Percentiles rank a stretch among this genome's conserved stretches.
phyloP scores from a whole-genome alignment of 2,888 invertebrate genomes.

The Entomobrya multifasciata region DNA sequence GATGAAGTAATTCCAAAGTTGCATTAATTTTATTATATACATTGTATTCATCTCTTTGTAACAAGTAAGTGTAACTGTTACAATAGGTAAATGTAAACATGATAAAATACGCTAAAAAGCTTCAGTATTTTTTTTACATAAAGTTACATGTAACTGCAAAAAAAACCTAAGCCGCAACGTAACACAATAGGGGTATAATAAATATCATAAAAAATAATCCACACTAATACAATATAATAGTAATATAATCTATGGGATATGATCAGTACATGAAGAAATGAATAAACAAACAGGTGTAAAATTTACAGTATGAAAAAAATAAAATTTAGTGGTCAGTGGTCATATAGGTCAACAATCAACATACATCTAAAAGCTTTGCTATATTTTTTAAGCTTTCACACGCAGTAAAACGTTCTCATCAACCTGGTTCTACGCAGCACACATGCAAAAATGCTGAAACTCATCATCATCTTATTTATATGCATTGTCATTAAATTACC shows the following conservation, averaged over 20 bases:
- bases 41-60: conserved; percentile 17
- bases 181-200: too few relatives aligned
- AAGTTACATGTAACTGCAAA: conserved; percentile 33
- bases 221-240: neutral
- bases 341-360: conserved; percentile 63
- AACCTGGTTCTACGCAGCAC: neutral
- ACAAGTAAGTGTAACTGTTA: neutral
- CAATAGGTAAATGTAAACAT: too few relatives aligned
- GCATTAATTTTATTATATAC: conserved; percentile 10
- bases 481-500: conserved; percentile 32
- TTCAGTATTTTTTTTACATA: conserved; percentile 24
- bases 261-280: conserved; percentile 44
- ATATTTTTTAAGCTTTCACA: neutral
- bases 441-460: neutral
- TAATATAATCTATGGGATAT: conserved; percentile 25
- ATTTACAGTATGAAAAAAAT: conserved; percentile 15
- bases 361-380: neutral
- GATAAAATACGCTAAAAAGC: conserved; percentile 24
- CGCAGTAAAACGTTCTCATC: conserved; percentile 10
- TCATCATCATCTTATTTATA: conserved; percentile 14
- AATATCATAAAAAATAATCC: too few relatives aligned
- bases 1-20: conserved; percentile 29
- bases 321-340: conserved; percentile 67
- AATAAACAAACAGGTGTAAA: conserved; percentile 14
- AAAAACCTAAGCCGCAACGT: too few relatives aligned